Evolutionary conservation across 2,888 invertebrate species (phyloP), one percentile per base, ranked within the genome.

Genomic region (Ophioninae sp.): DNA sequence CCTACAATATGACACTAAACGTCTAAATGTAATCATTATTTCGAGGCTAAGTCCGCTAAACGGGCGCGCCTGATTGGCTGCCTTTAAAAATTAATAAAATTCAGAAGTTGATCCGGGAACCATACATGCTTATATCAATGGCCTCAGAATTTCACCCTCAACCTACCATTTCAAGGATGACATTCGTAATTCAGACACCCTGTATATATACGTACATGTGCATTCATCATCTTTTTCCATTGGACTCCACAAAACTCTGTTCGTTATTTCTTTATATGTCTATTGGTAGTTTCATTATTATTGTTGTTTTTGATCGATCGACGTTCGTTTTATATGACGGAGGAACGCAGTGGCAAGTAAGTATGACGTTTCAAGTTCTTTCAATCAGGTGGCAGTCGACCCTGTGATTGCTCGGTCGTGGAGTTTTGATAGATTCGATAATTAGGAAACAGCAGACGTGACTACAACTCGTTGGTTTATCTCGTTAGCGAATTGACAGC

Each of bases 281-380:
- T 63, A 69, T 76, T 30, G n/a, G 63, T 67, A 65, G 73, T 10
- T 10, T 75, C 37, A 37, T 59, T 7, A 23, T 7, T 61, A 69
- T 68, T 67, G 39, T 39, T 39, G 10, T 39, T 39, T 80, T 81
- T 78, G 73, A 83, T 83, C 83, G 83, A 81, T 74, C 83, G 74
- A 59, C 71, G 61, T 72, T 10, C 39, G 13, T 67, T 10, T 61
- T 76, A 72, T 78, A 5, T 64, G 10, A 56, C 61, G n/a, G 2
- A 59, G 58, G 22, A 44, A 56, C 65, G 75, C 67, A 76, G 67
- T 37, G 61, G 61, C 68, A 69, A 79, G 76, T 83, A 79, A 83
- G 80, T 84, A 59, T 61, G 17, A 59, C 30, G 17, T 81, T 84
- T 81, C 39, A 75, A 67, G 65, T 61, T 72, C 67, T 67, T 75